Evolutionary conservation across 2,888 invertebrate genomes (phyloP).

Genomic region (Abrostola tripartita): DNA sequence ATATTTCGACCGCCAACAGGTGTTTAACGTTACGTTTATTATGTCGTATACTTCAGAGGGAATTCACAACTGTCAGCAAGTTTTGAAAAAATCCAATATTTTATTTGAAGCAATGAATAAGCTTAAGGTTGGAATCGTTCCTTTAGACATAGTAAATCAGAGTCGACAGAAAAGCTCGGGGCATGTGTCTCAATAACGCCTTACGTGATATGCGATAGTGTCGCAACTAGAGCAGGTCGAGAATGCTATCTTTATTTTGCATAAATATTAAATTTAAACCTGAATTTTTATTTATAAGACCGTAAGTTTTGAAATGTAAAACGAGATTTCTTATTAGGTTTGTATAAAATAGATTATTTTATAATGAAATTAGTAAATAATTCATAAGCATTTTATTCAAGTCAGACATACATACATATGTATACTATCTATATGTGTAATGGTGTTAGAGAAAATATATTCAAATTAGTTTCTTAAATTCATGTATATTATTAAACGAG

Average conservation of each 20-base stretch:
- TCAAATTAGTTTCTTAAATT: background rate
- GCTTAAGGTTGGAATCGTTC: constrained; percentile 56
- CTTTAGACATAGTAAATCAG: constrained; percentile 65
- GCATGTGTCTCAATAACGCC: constrained; percentile 74
- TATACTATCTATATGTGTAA: too few species aligned
- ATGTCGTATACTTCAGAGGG: constrained; percentile 12
- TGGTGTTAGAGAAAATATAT: constrained; percentile 1
- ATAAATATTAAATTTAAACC: constrained; percentile 6
- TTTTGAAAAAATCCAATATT: constrained; percentile 1
- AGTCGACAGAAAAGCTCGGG: constrained; percentile 62
- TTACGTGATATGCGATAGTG: constrained; percentile 59
- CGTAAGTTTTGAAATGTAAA: background rate
- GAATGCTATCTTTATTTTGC: constrained; percentile 19
- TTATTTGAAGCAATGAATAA: constrained; percentile 56
- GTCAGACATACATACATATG: constrained; percentile 3
- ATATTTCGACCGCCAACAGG: constrained; percentile 58
- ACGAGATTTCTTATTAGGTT: too few species aligned
- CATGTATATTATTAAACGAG: background rate
- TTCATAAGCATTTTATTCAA: background rate
- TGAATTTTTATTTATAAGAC: background rate
- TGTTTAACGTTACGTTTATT: constrained; percentile 43
- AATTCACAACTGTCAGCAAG: background rate
- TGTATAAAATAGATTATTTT: background rate
- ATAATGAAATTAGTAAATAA: background rate
- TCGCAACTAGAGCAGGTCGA: constrained; percentile 9